Evolutionary conservation across 2,797 vertebrate genomes (phyloP).

Genomic region (Telmatherina bonti): DNA sequence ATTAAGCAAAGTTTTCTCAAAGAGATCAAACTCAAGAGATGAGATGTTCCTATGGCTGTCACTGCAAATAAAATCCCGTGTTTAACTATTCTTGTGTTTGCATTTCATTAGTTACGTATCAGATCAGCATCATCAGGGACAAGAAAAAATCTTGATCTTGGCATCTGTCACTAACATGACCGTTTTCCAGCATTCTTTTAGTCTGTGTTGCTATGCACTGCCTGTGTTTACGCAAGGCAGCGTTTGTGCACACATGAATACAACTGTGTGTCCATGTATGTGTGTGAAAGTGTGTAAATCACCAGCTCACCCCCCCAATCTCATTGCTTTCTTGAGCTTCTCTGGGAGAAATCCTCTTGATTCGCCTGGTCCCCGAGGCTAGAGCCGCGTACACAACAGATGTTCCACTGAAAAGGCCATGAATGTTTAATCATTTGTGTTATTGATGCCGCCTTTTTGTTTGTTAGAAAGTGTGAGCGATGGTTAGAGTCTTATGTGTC

Average conservation of each 20-base stretch:
- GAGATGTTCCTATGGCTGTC: too few species aligned
- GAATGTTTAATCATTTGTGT: constrained; percentile 91
- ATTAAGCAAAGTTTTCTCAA: neutral
- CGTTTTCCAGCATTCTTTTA: constrained; percentile 24
- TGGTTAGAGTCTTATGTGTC: constrained; percentile 66
- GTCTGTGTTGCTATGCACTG: constrained; percentile 36
- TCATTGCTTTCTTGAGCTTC: constrained; percentile 87
- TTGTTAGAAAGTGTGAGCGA: constrained; percentile 79
- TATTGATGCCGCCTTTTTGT: constrained; percentile 89
- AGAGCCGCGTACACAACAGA: constrained; percentile 84
- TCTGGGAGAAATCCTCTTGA: constrained; percentile 84
- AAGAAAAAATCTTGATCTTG: too few species aligned
- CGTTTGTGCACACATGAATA: constrained; percentile 41
- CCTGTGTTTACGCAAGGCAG: constrained; percentile 28
- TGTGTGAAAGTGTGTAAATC: constrained; percentile 65
- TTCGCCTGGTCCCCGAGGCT: constrained; percentile 83
- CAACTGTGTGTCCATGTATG: constrained; percentile 22
- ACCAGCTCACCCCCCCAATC: constrained; percentile 73
- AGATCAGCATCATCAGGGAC: too few species aligned
- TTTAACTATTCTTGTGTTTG: neutral
- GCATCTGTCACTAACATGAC: too few species aligned
- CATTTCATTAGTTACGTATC: too few species aligned
- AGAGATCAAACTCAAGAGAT: too few species aligned
- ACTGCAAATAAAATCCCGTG: neutral
- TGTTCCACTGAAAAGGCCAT: constrained; percentile 87